Evolutionary conservation across 2,888 invertebrate species (phyloP), one percentile per base, ranked within the genome.

Genomic region (Selenia dentaria): DNA sequence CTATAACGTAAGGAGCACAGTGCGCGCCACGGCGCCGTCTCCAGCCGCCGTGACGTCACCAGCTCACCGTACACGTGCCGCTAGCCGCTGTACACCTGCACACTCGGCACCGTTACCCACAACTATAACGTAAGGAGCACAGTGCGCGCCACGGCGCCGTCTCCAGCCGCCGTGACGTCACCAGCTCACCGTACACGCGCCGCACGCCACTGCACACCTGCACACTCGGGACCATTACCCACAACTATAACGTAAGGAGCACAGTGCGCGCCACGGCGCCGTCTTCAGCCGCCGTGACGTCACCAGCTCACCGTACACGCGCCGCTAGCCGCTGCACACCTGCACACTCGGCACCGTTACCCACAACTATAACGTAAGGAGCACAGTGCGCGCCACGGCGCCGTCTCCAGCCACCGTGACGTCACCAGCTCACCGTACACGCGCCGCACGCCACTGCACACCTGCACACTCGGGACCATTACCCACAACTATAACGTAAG

Each of bases 161-260:
- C 32, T 59, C 45, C 40, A 46, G 46, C 40, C 52, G 58, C 48
- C 77, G 71, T 18, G 68, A 50, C 24, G 55, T 10, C 16, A 62
- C 57, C 56, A 81, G 44, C 53, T 64, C 70, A 2, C 33, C 28
- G 61, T 61, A 74, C 35, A 82, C 70, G 22, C 79, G 76, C 0
- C 73, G 69, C 3, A 63, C 75, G 24, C 74, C 78, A 1, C 48
- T 43, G 49, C 78, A 80, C n/a, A 85, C 71, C 84, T 83, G 55
- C 0, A 4, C 11, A 31, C n/a, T 26, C 1, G 27, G 4, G 14
- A 22, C n/a, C n/a, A n/a, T n/a, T n/a, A n/a, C n/a, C n/a, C n/a
- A n/a, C n/a, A n/a, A n/a, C n/a, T n/a, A n/a, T n/a, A n/a, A n/a
- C n/a, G n/a, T n/a, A n/a, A n/a, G n/a, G n/a, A n/a, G n/a, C n/a